These are phyloP conservation scores for Mactromeris polynyma DNA, from an alignment of 2,888 invertebrate species.

Conservation along the genomic window DNA sequence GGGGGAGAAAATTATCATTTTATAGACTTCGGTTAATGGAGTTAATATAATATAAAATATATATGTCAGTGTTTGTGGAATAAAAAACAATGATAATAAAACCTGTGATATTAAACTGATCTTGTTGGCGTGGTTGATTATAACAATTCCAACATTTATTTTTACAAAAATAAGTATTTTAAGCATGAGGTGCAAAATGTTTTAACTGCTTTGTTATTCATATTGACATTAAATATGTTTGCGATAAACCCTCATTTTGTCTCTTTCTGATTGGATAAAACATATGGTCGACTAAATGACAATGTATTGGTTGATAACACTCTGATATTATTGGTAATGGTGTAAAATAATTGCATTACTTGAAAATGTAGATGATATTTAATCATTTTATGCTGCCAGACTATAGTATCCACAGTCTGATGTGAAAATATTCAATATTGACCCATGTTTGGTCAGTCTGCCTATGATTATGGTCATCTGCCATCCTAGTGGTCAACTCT, in stretches of 20 bases:
- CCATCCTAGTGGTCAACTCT: constrained; percentile 11
- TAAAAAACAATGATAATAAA: too few species aligned
- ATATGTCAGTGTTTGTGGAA: too few species aligned
- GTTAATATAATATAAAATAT: too few species aligned
- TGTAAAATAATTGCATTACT: neutral
- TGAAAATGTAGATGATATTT: neutral
- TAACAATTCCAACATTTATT: too few species aligned
- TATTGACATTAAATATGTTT: too few species aligned
- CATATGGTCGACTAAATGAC: neutral
- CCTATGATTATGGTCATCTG: constrained; percentile 2
- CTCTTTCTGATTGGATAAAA: too few species aligned
- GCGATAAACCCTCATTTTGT: too few species aligned
- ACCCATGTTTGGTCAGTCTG: constrained; percentile 6
- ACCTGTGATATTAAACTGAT: too few species aligned
- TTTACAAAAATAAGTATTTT: too few species aligned
- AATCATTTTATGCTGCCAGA: neutral
- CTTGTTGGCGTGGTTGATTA: too few species aligned
- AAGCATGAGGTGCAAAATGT: too few species aligned
- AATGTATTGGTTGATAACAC: neutral
- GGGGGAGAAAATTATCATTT: neutral
- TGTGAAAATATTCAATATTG: constrained; percentile 6
- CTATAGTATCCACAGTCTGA: neutral
- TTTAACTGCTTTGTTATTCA: too few species aligned
- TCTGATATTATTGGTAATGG: neutral
- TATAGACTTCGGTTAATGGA: neutral